Conservation (phyloP, 2,888 invertebrate genomes). For the Cryptophagus acutangulus region DNA sequence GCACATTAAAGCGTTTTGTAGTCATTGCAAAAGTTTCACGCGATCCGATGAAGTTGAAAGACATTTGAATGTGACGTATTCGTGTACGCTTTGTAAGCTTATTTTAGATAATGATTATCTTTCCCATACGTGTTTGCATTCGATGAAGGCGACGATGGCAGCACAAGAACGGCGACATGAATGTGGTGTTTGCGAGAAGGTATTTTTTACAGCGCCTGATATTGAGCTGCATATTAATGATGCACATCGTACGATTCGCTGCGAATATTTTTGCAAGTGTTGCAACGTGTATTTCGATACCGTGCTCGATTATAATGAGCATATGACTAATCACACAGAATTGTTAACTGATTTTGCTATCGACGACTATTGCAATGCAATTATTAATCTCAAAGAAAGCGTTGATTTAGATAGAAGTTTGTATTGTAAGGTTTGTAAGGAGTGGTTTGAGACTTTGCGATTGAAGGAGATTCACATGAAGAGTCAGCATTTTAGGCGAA, state of each 20-base stretch:
- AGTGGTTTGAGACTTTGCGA: too few species aligned
- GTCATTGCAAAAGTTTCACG: constrained; percentile 18
- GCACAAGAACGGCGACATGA: constrained; percentile 13
- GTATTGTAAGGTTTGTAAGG: too few species aligned
- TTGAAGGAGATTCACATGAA: too few species aligned
- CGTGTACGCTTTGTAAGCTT: constrained; percentile 19
- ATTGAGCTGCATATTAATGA: constrained; percentile 18
- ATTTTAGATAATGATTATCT: constrained; percentile 17
- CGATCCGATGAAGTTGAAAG: constrained; percentile 16
- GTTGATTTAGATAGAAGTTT: too few species aligned
- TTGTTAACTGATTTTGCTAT: not conserved
- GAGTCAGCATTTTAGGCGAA: too few species aligned
- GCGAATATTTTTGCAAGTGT: constrained; percentile 17
- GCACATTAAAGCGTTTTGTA: constrained; percentile 21
- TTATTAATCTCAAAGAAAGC: too few species aligned
- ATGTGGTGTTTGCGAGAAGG: constrained; percentile 19
- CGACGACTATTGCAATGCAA: too few species aligned
- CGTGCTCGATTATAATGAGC: constrained; percentile 8
- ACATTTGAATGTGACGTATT: constrained; percentile 21
- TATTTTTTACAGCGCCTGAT: constrained; percentile 16
- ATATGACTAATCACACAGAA: constrained; percentile 5
- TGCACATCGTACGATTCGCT: constrained; percentile 9
- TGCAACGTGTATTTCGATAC: constrained; percentile 14
- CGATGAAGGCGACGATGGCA: constrained; percentile 11
- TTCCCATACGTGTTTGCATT: constrained; percentile 20